Conservation (phyloP, 1,140 invertebrate species). For the Proctacanthus coquilletti region DNA sequence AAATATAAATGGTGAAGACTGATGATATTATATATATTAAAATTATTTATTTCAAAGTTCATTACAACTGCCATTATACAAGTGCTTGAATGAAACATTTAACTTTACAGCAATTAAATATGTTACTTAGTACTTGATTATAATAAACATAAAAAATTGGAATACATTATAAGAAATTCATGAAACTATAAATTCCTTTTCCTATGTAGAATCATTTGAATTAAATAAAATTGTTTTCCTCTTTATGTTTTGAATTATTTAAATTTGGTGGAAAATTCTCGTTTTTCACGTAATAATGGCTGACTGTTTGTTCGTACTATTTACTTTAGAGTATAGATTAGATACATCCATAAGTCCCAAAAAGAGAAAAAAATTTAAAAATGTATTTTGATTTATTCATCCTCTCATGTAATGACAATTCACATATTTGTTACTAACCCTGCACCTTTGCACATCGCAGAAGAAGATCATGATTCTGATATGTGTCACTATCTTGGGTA, state of each 20-base stretch:
- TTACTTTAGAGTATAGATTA: neutral
- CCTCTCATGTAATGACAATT: neutral
- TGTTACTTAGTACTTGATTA: too few species aligned
- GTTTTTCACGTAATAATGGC: neutral
- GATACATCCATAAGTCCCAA: neutral
- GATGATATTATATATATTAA: too few species aligned
- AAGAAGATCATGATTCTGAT: slow-evolving; percentile 99
- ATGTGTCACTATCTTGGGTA: slow-evolving; percentile 78
- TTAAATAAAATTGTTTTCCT: neutral
- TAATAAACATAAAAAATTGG: too few species aligned
- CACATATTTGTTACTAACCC: neutral
- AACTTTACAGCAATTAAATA: too few species aligned
- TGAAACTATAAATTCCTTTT: neutral
- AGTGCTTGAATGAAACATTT: too few species aligned
- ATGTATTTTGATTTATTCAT: neutral
- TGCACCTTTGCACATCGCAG: slow-evolving; percentile 42
- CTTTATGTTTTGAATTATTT: neutral
- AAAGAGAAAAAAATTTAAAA: neutral
- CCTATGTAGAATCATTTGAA: neutral
- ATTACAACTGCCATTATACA: too few species aligned
- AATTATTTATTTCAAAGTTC: too few species aligned
- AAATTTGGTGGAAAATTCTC: neutral
- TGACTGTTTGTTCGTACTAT: neutral
- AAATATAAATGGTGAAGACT: too few species aligned
- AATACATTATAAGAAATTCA: too few species aligned